These are phyloP conservation scores for Phymatocera aterrima DNA, from an alignment of 2,888 invertebrate species.

Conservation along the genomic window DNA sequence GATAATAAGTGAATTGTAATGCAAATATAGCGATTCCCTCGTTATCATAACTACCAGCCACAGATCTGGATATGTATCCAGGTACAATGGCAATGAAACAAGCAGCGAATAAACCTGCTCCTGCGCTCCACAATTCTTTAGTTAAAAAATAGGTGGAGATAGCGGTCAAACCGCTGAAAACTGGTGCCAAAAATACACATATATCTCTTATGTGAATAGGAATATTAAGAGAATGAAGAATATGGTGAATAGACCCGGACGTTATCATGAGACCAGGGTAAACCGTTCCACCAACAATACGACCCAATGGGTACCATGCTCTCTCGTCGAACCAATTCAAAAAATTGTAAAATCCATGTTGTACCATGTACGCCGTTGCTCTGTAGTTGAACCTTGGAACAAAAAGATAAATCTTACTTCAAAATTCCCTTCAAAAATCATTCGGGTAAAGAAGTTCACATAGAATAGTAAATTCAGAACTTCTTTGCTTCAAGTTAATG, in stretches of 20 bases:
- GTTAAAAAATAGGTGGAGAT: slow-evolving; percentile 98
- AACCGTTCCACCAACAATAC: slow-evolving; percentile 99
- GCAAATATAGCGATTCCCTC: slow-evolving; percentile 99
- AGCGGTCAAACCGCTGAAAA: slow-evolving; percentile 98
- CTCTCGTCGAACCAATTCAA: slow-evolving; percentile 99
- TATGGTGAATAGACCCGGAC: slow-evolving; percentile 96
- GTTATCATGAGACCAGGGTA: slow-evolving; percentile 99
- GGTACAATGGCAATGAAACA: slow-evolving; percentile 99
- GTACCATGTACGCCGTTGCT: slow-evolving; percentile 98
- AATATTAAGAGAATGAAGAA: slow-evolving; percentile 93
- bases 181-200: slow-evolving; percentile 98
- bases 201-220: slow-evolving; percentile 98
- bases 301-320: slow-evolving; percentile 99
- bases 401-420: not conserved
- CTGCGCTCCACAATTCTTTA: slow-evolving; percentile 97
- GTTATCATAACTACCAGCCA: slow-evolving; percentile 99
- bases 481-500: not conserved
- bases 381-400: slow-evolving; percentile 96
- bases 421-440: not conserved
- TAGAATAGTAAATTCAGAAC: not conserved
- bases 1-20: slow-evolving; percentile 97
- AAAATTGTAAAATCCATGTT: slow-evolving; percentile 99
- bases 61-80: slow-evolving; percentile 98
- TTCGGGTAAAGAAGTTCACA: not conserved
- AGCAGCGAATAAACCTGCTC: slow-evolving; percentile 98